These are phyloP conservation scores for Geotrypetes seraphini DNA, from an alignment of 2,797 vertebrate genomes.

Conservation along the genomic window DNA sequence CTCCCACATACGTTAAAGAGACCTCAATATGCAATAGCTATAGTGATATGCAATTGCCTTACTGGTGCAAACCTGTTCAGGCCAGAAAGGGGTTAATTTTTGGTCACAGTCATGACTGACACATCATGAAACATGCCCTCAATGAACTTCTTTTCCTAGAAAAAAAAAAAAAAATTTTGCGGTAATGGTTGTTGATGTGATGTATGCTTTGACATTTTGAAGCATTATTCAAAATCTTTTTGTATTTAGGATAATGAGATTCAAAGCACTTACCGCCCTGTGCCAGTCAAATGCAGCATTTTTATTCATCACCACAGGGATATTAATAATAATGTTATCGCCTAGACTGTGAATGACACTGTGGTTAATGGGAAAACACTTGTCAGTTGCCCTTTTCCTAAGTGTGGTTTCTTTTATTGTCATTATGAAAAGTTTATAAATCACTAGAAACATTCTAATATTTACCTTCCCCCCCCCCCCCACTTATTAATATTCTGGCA, in stretches of 20 bases:
- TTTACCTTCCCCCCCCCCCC: slow-evolving; percentile 17
- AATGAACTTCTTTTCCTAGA: slow-evolving; percentile 38
- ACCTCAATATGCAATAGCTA: too few species aligned
- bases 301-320: slow-evolving; percentile 30
- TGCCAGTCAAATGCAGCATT: slow-evolving; percentile 42
- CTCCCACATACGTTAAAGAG: too few species aligned
- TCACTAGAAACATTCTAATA: slow-evolving; percentile 8
- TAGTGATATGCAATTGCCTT: too few species aligned
- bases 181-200: slow-evolving; percentile 42
- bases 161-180: slow-evolving; percentile 54
- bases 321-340: slow-evolving; percentile 38
- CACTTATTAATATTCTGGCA: slow-evolving; percentile 10
- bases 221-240: slow-evolving; percentile 54
- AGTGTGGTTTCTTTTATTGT: slow-evolving; percentile 9
- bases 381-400: too few species aligned
- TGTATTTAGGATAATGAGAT: slow-evolving; percentile 51
- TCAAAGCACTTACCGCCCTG: slow-evolving; percentile 40
- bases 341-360: slow-evolving; percentile 19
- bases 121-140: slow-evolving; percentile 32
- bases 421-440: slow-evolving; percentile 20
- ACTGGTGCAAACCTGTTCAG: too few species aligned
- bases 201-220: slow-evolving; percentile 41
- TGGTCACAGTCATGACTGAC: slow-evolving; percentile 1
- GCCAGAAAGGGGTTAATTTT: too few species aligned
- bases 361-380: slow-evolving; percentile 12